Base-by-base conservation (phyloP, 2,888 invertebrate genomes). In the Microctonus hyperodae region DNA sequence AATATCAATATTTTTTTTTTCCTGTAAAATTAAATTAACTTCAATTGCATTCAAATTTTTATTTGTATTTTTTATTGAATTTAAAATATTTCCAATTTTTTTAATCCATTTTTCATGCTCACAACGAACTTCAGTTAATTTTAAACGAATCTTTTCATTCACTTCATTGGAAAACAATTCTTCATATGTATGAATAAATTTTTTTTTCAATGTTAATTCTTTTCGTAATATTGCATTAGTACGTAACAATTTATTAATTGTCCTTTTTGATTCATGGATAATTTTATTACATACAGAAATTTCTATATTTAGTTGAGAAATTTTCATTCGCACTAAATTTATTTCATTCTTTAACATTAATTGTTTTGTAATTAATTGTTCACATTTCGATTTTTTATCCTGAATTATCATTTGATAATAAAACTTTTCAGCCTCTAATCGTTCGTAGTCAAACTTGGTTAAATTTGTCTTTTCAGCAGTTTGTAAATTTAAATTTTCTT, bases 381-480 rank as follows among this genome's bases (percentile, higher is more conserved):
- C 56, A 28, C 53, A 58, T 37, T 56, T 33, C 7, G 16, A 31
- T 10, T 57, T 35, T 22, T 61, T 53, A 9, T 16, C 64, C 20
- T 28, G 10, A 31, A 71, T 69, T 50, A 70, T 63, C 11, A 48
- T 64, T n/a, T 68, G 67, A 64, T 71, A 73, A 64, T 69, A 66
- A 67, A 68, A 69, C 56, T 71, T 58, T 48, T 73, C 71, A 9
- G 71, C 73, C 44, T 69, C 72, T 44, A 73, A 64, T 37, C 67
- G 66, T 62, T 71, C 69, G 67, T 72, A 72, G 62, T 73, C 72
- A 13, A 70, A 68, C 65, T 69, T 72, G 28, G 69, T 70, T 6
- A 73, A 56, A 70, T 69, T 69, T 25, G 72, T 70, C 6, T 65
- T 64, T 9, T 63, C 50, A 22, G 65, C 61, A 35, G 53, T 64